A percentile compares a stretch with the other conserved stretches of the same genome.
Conservation (phyloP, 2,888 invertebrate genomes). For the Hirtodrosophila duncani region DNA sequence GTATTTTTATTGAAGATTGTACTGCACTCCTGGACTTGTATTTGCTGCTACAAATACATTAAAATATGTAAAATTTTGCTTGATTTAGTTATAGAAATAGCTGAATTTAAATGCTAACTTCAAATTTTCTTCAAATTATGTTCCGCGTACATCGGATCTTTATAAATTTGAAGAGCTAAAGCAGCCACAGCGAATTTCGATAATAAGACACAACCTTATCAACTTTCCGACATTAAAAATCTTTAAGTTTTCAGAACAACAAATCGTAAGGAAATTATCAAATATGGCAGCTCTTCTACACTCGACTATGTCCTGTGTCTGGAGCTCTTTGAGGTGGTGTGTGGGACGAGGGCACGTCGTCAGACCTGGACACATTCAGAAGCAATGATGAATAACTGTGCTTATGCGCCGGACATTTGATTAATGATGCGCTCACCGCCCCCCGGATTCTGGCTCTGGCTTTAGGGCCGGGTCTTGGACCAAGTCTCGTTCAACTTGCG, state of each 20-base stretch:
- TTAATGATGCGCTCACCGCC: constrained; percentile 73
- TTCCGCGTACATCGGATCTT: too few species aligned
- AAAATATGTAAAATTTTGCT: background rate
- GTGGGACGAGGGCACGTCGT: constrained; percentile 1
- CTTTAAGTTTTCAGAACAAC: constrained; percentile 8
- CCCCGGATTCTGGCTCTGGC: constrained; percentile 5
- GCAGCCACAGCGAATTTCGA: constrained; percentile 1
- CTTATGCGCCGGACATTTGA: constrained; percentile 71
- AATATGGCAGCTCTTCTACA: constrained; percentile 45
- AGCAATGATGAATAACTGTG: constrained; percentile 72
- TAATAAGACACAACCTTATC: background rate
- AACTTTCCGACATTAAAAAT: constrained; percentile 8
- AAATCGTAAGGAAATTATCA: constrained; percentile 27
- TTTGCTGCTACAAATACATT: too few species aligned
- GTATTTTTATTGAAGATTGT: too few species aligned
- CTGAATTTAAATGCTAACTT: too few species aligned
- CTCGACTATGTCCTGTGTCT: constrained; percentile 5
- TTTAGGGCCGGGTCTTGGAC: constrained; percentile 4
- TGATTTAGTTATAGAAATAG: too few species aligned
- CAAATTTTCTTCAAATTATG: too few species aligned
- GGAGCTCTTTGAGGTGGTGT: background rate
- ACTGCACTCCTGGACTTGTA: too few species aligned
- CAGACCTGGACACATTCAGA: constrained; percentile 42
- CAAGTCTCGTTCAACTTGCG: constrained; percentile 31
- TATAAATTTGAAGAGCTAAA: background rate